Percentiles rank a stretch among this genome's conserved stretches.
phyloP scores from a whole-genome alignment of 2,113 vertebrate species.

The Vulpes lagopus region DNA sequence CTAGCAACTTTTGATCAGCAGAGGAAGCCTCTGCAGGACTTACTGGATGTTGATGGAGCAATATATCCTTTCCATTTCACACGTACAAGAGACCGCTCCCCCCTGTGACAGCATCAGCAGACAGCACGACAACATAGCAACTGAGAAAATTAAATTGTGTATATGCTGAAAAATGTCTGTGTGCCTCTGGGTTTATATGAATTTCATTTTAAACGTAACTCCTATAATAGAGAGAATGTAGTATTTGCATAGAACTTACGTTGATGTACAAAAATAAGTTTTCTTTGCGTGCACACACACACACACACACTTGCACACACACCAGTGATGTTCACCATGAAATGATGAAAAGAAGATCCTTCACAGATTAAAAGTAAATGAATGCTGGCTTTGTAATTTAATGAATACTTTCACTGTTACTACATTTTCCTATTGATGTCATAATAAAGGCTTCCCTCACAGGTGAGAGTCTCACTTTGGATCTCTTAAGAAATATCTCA shows the following conservation, averaged over 20 bases:
- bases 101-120: not conserved
- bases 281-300: not conserved
- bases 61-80: not conserved
- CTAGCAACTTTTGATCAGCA: not conserved
- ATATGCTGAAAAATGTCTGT: not conserved
- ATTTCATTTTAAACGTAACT: not conserved
- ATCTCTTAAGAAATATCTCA: not conserved
- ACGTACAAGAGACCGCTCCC: fast-evolving
- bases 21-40: not conserved
- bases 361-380: not conserved
- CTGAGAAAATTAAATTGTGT: not conserved
- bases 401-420: not conserved
- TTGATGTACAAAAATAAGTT: not conserved
- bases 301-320: not conserved
- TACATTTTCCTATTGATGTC: not conserved
- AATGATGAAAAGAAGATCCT: not conserved
- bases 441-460: not conserved
- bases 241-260: not conserved
- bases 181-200: not conserved
- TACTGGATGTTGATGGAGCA: fast-evolving
- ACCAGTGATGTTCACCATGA: not conserved
- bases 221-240: not conserved
- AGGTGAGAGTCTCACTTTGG: not conserved
- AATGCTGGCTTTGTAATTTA: not conserved
- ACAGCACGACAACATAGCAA: not conserved